phyloP scores from a whole-genome alignment of 2,113 vertebrate species.

The Tricholaema leucomelas region DNA sequence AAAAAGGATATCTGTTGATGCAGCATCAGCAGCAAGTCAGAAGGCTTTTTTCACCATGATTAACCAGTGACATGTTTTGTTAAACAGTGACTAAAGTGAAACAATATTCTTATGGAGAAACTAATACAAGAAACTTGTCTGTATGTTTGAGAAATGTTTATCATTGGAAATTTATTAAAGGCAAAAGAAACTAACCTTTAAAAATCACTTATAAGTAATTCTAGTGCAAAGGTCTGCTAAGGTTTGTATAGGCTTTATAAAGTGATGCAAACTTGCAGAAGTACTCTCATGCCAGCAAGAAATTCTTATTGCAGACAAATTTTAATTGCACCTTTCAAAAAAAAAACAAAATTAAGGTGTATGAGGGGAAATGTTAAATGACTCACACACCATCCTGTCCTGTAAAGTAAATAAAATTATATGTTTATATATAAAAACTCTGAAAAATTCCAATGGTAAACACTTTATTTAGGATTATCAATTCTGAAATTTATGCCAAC shows the following conservation, averaged over 20 bases:
- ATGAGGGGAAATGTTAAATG: not conserved
- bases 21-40: not conserved
- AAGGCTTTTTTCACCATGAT: not conserved
- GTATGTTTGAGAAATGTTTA: not conserved
- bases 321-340: not conserved
- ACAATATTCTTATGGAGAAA: not conserved
- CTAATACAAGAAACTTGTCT: not conserved
- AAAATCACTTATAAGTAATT: not conserved
- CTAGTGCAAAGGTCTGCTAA: not conserved
- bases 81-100: not conserved
- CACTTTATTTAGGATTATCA: not conserved
- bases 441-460: not conserved
- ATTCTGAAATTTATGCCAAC: not conserved
- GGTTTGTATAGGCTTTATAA: not conserved
- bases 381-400: not conserved
- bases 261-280: not conserved
- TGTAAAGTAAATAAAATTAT: not conserved
- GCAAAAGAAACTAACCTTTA: not conserved
- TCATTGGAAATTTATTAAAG: not conserved
- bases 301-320: not conserved
- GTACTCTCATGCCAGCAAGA: not conserved
- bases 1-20: not conserved
- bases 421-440: not conserved
- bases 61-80: not conserved
- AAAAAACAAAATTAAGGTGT: not conserved